Percentiles rank a stretch among this genome's conserved stretches.
Conservation (phyloP, 2,113 vertebrate genomes). For the Falcunculus frontatus region DNA sequence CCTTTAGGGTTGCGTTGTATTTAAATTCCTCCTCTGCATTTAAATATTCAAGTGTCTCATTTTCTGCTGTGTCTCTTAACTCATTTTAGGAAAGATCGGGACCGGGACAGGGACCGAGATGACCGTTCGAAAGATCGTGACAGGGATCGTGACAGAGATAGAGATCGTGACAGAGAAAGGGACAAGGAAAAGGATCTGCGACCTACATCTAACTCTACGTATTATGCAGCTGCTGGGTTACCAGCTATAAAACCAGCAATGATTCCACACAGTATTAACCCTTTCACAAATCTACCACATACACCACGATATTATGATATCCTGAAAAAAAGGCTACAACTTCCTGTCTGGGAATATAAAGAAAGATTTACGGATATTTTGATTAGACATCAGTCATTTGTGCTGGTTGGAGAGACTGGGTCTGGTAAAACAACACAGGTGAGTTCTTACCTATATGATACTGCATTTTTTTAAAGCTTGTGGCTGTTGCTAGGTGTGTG, state of each 20-base stretch:
- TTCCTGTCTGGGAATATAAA: conserved; percentile 96
- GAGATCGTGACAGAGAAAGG: conserved; percentile 84
- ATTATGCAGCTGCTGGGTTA: conserved; percentile 66
- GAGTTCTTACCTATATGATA: neutral
- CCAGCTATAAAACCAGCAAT: conserved; percentile 79
- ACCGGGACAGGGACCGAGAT: conserved; percentile 87
- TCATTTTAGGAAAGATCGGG: conserved; percentile 85
- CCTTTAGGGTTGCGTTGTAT: neutral
- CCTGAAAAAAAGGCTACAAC: conserved; percentile 89
- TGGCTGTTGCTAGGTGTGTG: neutral
- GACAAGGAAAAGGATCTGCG: conserved; percentile 84
- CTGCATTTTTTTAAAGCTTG: neutral
- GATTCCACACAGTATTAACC: conserved; percentile 90
- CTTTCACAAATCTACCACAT: conserved; percentile 93
- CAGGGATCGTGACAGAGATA: conserved; percentile 86
- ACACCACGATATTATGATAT: conserved; percentile 94
- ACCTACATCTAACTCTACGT: conserved; percentile 71
- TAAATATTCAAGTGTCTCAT: neutral
- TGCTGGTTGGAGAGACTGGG: conserved; percentile 93
- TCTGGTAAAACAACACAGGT: conserved; percentile 98
- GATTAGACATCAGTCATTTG: conserved; percentile 88
- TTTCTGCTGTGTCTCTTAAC: neutral
- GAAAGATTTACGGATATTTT: conserved; percentile 91
- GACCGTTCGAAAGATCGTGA: conserved; percentile 82
- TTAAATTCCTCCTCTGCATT: neutral